Percentiles rank a stretch among this genome's conserved stretches.
These are phyloP conservation scores for Meandrusa payeni DNA, from an alignment of 2,888 invertebrate genomes.

Conservation along the genomic window DNA sequence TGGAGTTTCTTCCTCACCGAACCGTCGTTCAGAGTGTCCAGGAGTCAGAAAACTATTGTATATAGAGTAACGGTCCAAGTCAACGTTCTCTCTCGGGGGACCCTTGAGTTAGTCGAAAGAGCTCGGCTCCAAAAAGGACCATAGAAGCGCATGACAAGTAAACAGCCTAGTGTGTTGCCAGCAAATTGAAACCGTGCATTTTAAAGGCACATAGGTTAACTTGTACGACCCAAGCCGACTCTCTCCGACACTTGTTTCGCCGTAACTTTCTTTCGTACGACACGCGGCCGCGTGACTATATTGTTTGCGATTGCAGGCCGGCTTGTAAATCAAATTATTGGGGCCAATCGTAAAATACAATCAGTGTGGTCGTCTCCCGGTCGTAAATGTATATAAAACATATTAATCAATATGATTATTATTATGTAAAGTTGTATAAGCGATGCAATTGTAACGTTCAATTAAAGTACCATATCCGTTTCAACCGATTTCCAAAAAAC, in stretches of 20 bases:
- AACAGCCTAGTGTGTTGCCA: too few species aligned
- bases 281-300: slow-evolving; percentile 13
- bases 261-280: slow-evolving; percentile 21
- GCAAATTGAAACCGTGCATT: slow-evolving; percentile 8
- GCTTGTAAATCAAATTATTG: slow-evolving; percentile 30
- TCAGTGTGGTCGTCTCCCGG: slow-evolving; percentile 7
- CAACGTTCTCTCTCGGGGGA: too few species aligned
- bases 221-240: slow-evolving; percentile 6
- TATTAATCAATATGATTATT: slow-evolving; percentile 18
- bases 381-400: slow-evolving; percentile 11
- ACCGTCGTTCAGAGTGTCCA: too few species aligned
- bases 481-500: too few species aligned
- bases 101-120: too few species aligned
- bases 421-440: slow-evolving; percentile 17
- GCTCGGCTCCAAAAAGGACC: too few species aligned
- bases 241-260: slow-evolving; percentile 11
- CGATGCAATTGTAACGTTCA: slow-evolving; percentile 1
- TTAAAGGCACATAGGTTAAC: slow-evolving; percentile 12
- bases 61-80: too few species aligned
- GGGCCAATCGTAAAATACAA: slow-evolving; percentile 30
- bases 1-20: too few species aligned
- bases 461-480: too few species aligned
- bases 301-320: slow-evolving; percentile 27
- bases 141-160: too few species aligned
- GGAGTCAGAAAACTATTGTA: too few species aligned